phyloP scores from a whole-genome alignment of 2,113 vertebrate species.

The Thermophis baileyi region DNA sequence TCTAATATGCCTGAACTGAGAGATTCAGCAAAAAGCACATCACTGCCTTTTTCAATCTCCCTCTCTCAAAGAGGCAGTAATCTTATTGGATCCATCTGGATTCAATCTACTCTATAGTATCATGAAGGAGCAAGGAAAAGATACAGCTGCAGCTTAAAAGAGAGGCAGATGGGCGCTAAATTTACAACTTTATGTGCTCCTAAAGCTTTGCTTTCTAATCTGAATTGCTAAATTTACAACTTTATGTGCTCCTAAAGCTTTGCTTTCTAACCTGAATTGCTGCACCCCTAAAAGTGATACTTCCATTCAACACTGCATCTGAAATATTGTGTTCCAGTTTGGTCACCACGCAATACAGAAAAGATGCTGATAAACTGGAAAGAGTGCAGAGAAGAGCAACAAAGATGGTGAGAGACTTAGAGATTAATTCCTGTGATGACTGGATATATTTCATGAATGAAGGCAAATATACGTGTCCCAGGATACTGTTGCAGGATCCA shows the following conservation, averaged over 20 bases:
- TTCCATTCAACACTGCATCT: not conserved
- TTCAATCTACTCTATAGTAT: not conserved
- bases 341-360: not conserved
- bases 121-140: not conserved
- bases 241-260: not conserved
- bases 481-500: no score
- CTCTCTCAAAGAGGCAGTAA: not conserved
- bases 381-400: not conserved
- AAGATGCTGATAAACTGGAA: not conserved
- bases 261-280: not conserved
- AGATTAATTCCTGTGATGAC: not conserved
- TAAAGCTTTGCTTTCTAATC: not conserved
- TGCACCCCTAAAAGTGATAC: not conserved
- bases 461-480: no score
- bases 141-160: not conserved
- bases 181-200: not conserved
- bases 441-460: not conserved
- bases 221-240: not conserved
- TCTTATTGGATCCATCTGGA: not conserved
- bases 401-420: not conserved
- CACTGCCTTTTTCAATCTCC: not conserved
- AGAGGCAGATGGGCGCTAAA: not conserved
- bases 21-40: not conserved
- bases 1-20: not conserved
- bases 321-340: not conserved